phyloP scores from a whole-genome alignment of 2,888 invertebrate genomes.

The Willowsia nigromaculata region DNA sequence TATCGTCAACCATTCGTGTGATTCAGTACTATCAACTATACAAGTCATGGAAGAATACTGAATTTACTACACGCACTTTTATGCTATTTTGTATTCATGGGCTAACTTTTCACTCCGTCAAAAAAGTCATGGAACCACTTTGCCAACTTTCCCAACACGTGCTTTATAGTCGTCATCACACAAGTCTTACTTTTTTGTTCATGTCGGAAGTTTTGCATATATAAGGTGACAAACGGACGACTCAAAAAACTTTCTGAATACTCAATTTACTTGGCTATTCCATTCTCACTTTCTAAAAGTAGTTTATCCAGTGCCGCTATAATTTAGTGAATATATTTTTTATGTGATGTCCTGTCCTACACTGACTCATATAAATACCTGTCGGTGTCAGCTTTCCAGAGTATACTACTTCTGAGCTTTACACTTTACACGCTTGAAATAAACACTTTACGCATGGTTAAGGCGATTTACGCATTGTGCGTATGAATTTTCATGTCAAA shows the following conservation, averaged over 20 bases:
- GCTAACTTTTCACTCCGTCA: constrained; percentile 68
- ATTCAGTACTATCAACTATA: not conserved
- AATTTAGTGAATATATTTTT: too few species aligned
- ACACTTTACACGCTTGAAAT: too few species aligned
- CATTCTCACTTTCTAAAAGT: not conserved
- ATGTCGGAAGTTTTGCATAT: not conserved
- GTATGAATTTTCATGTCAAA: too few species aligned
- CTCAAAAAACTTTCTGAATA: constrained; percentile 2
- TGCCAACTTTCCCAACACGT: constrained; percentile 45
- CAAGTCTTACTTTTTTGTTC: not conserved
- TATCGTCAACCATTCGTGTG: not conserved
- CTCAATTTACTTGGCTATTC: not conserved
- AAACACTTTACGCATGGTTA: too few species aligned
- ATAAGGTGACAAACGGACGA: constrained; percentile 14
- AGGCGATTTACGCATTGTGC: too few species aligned
- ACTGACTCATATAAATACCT: too few species aligned
- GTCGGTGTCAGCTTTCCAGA: too few species aligned
- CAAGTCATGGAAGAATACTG: not conserved
- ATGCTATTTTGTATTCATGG: constrained; percentile 74
- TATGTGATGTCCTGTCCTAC: too few species aligned
- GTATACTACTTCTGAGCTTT: too few species aligned
- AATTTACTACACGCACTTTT: constrained; percentile 29
- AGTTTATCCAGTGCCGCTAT: too few species aligned
- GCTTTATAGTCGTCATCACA: constrained; percentile 27
- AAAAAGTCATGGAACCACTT: constrained; percentile 43